Evolutionary conservation across 2,888 invertebrate species (phyloP).

Genomic region (Tetragnatha montana): DNA sequence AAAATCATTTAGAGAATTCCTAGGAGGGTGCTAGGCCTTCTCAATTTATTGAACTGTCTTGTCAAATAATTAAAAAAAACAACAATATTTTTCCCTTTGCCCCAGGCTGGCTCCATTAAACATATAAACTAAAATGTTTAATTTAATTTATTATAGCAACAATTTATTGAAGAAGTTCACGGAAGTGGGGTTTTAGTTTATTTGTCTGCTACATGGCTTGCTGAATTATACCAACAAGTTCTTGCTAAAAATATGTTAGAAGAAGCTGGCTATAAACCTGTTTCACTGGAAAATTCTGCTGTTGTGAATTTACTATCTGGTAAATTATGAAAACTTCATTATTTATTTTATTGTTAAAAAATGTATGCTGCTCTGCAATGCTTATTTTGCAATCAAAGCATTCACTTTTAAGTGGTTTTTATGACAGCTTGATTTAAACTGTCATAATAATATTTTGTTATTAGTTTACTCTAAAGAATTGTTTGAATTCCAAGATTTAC

Average conservation of each 20-base stretch:
- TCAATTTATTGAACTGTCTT: too few species aligned
- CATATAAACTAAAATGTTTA: too few species aligned
- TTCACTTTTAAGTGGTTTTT: too few species aligned
- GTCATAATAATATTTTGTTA: not conserved
- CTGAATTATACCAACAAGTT: slow-evolving; percentile 92
- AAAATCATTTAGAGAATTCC: too few species aligned
- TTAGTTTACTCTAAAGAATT: not conserved
- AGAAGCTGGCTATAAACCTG: slow-evolving; percentile 82
- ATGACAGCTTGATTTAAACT: too few species aligned
- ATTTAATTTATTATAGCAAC: slow-evolving; percentile 80
- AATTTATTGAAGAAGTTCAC: slow-evolving; percentile 94
- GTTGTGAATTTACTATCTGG: slow-evolving; percentile 86
- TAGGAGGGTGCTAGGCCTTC: too few species aligned
- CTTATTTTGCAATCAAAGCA: too few species aligned
- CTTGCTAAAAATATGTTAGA: slow-evolving; percentile 85
- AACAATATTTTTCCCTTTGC: too few species aligned
- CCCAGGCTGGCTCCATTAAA: too few species aligned
- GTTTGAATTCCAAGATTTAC: not conserved
- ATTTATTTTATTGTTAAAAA: not conserved
- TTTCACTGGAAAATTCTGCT: slow-evolving; percentile 79
- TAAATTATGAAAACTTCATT: slow-evolving; percentile 74
- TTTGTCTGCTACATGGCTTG: slow-evolving; percentile 93
- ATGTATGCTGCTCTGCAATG: too few species aligned
- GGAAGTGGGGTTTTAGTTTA: slow-evolving; percentile 94
- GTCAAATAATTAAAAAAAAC: too few species aligned